Evolutionary conservation across 2,888 invertebrate species (phyloP).

Genomic region (Julus scanicus): DNA sequence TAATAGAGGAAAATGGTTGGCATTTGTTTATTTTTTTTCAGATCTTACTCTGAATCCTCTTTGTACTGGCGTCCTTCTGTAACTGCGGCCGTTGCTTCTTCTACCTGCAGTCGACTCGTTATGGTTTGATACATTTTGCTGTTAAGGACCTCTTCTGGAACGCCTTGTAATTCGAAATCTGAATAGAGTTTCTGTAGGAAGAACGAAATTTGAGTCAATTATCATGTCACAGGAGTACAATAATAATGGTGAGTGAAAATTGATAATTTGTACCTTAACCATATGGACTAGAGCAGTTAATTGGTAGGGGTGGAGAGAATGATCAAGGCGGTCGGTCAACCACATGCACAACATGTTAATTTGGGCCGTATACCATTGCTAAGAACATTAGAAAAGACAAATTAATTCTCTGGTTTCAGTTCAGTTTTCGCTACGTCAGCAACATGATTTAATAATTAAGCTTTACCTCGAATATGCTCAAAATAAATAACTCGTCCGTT

Average conservation of each 20-base stretch:
- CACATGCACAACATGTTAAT: conserved; percentile 93
- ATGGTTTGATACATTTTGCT: conserved; percentile 95
- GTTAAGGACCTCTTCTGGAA: conserved; percentile 96
- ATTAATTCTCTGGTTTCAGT: too few species aligned
- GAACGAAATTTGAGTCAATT: conserved; percentile 13
- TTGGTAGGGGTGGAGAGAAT: conserved; percentile 95
- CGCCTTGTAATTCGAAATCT: conserved; percentile 98
- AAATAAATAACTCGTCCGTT: conserved; percentile 84
- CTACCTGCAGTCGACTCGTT: conserved; percentile 93
- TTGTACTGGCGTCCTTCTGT: conserved; percentile 73
- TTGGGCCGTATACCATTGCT: conserved; percentile 96
- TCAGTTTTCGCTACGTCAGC: neutral
- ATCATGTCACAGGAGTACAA: neutral
- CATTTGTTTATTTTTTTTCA: neutral
- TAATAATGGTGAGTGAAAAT: neutral
- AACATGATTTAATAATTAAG: neutral
- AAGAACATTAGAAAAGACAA: neutral
- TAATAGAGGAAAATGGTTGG: neutral
- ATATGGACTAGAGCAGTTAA: conserved; percentile 97
- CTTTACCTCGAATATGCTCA: conserved; percentile 79
- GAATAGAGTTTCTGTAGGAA: conserved; percentile 92
- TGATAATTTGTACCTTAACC: conserved; percentile 76
- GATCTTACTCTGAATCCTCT: conserved; percentile 62
- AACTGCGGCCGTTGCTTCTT: conserved; percentile 92
- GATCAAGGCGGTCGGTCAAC: conserved; percentile 91